Evolutionary conservation across 2,888 invertebrate genomes (phyloP), one percentile per base, ranked within the genome.

Genomic region (Branchipolynoe longqiensis): DNA sequence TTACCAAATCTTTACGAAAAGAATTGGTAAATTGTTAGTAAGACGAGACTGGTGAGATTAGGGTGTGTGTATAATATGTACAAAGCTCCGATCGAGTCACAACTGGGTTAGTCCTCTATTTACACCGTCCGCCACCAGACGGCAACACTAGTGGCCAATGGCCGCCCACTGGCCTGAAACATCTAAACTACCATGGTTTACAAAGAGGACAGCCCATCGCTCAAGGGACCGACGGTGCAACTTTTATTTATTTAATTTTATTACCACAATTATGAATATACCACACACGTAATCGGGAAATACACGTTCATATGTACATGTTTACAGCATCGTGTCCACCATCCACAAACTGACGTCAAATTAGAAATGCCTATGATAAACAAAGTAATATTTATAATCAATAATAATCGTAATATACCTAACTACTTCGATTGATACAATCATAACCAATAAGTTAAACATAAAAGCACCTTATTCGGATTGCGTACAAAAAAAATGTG

Each of bases 331-430:
- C n/a, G n/a, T 69, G 69, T 33, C 25, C 31, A 36, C 69, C 33
- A 69, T 69, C 69, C 69, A 69, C 69, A 69, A 69, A 69, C 69
- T 69, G 69, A 69, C 69, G 69, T 69, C 69, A 69, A 69, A 69
- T n/a, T 4, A 58, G 4, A 48, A 14, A 58, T 18, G n/a, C n/a
- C 58, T n/a, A 58, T 18, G 25, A 58, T 18, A n/a, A 58, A n/a
- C 12, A 4, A 25, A 58, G n/a, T 6, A 58, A 58, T 36, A 69
- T 14, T 36, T 14, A 62, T 62, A 3, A 62, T 62, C 62, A 6
- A 69, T 69, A 36, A 36, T 33, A 69, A 69, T 25, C 33, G 38
- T n/a, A 36, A 69, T 36, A 36, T 69, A n/a, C 38, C 69, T 69
- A 69, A 8, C 69, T 69, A 36, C 69, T 69, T 33, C 12, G 12